Evolutionary conservation across 2,113 vertebrate genomes (phyloP), one percentile per base, ranked within the genome.

Genomic region (Oryzias woworae): DNA sequence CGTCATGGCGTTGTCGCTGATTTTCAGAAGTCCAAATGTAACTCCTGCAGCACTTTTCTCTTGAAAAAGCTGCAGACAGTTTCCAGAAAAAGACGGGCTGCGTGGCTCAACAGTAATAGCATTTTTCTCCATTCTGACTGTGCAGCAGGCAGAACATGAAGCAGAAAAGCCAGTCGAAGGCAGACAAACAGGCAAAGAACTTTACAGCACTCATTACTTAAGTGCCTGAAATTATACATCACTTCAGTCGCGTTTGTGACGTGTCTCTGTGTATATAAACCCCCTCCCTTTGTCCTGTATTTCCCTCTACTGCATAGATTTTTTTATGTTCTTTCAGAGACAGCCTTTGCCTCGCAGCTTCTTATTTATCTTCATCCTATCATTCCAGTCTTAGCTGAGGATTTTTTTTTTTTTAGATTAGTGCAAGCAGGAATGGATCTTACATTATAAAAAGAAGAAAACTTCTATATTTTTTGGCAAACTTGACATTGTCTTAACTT

Each of bases 181-280:
- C 52, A 55, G 26, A 28, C 26, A 28, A 28, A 28, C 26, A 52
- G 14, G 42, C 1, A 7, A 46, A 16, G 55, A 16, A 48, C 57
- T 73, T 68, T 66, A 81, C 51, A 71, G 72, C 36, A 17, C 72
- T 70, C 65, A 65, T 81, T 73, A 67, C 46, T 75, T 73, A 81
- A 78, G 69, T 61, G 58, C 53, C 74, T 80, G 48, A 78, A 84
- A 84, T 82, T 62, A 76, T 77, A 84, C 63, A 63, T 46, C 58
- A 62, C 10, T 15, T 23, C 0, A 2, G 53, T 53, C 70, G 78
- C 54, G 56, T 66, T 55, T 67, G 60, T 53, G 62, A 69, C 60
- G 71, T 64, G 63, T 62, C 62, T 58, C 7, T 63, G 45, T 42
- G 47, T 54, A 59, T 53, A 50, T 41, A 54, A 59, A 16, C 31